Percentiles rank a stretch among this genome's conserved stretches.
Conservation (phyloP, 1,140 invertebrate genomes). For the Ladona fulva region DNA sequence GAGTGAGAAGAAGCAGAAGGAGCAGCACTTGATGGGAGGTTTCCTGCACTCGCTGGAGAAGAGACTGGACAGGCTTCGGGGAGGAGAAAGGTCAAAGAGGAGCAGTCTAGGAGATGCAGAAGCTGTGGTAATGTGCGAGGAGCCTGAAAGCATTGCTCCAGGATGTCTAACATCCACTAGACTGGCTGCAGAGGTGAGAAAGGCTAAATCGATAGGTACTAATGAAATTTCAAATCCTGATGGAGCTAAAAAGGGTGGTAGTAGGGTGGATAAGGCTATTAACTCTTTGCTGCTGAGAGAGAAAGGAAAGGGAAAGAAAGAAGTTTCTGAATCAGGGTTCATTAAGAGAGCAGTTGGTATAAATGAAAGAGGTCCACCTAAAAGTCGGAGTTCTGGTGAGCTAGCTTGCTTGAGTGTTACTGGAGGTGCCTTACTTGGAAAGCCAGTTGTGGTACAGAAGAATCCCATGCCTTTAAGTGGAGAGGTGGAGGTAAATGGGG, state of each 20-base stretch:
- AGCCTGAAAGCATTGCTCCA: not conserved
- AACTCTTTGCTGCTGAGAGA: slow-evolving; percentile 43
- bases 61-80: slow-evolving; percentile 38
- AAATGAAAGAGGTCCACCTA: slow-evolving; percentile 43
- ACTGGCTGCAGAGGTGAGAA: not conserved
- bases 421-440: not conserved
- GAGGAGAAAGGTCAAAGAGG: slow-evolving; percentile 25
- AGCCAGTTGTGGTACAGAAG: not conserved
- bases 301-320: slow-evolving; percentile 26
- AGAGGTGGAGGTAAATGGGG: slow-evolving; percentile 29
- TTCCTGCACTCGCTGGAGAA: slow-evolving; percentile 40
- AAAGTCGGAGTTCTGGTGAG: slow-evolving; percentile 11
- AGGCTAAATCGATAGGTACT: not conserved
- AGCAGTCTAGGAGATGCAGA: not conserved
- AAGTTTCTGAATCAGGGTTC: slow-evolving; percentile 50
- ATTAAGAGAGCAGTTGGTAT: slow-evolving; percentile 57
- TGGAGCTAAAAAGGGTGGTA: not conserved
- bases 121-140: not conserved
- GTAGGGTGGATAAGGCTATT: slow-evolving; percentile 25
- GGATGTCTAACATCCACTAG: not conserved
- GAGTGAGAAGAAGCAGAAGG: slow-evolving; percentile 34
- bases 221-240: not conserved
- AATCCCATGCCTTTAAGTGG: not conserved
- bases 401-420: not conserved
- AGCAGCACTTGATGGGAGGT: slow-evolving; percentile 26